These are phyloP conservation scores for Chroicocephalus ridibundus DNA, from an alignment of 2,113 vertebrate species.

Conservation along the genomic window DNA sequence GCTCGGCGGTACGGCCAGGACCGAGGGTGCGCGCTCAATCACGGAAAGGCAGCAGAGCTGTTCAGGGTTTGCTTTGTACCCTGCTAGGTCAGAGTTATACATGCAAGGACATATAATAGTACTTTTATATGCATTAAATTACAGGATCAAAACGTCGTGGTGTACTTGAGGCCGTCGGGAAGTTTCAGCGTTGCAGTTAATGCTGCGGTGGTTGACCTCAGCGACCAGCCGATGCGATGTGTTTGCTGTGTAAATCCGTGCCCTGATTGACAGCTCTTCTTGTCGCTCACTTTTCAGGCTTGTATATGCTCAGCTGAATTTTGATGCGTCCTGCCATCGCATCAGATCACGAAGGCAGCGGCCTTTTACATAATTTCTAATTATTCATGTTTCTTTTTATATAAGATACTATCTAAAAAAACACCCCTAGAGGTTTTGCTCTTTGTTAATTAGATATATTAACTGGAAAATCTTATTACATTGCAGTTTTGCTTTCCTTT, in stretches of 20 bases:
- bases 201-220: neutral
- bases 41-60: neutral
- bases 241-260: neutral
- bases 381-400: neutral
- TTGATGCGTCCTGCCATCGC: neutral
- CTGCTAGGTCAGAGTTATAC: neutral
- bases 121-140: neutral
- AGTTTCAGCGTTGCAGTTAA: neutral
- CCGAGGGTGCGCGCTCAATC: neutral
- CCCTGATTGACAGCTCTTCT: neutral
- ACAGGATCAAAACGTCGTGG: neutral
- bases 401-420: neutral
- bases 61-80: neutral
- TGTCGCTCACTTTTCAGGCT: neutral
- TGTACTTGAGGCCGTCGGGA: neutral
- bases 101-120: neutral
- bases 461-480: conserved; percentile 14
- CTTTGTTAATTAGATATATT: neutral
- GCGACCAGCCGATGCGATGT: neutral
- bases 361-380: neutral
- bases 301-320: neutral
- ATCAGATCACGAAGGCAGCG: neutral
- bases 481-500: neutral
- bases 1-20: neutral
- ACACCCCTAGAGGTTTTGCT: neutral